Conservation (phyloP, 2,113 vertebrate species). For the Raphicerus campestris region DNA sequence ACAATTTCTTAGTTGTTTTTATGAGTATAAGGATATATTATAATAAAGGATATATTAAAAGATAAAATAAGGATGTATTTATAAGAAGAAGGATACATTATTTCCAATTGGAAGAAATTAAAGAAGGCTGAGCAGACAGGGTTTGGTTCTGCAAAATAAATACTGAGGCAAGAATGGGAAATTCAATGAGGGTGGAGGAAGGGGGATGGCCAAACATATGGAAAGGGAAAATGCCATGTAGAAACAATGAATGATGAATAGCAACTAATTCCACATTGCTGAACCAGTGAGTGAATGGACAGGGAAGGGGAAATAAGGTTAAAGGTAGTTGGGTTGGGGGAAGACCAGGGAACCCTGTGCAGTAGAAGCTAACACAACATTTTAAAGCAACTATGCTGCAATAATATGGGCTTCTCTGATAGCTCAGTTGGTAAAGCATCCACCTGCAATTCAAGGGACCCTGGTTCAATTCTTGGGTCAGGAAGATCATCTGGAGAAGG, state of each 20-base stretch:
- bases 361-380: background rate
- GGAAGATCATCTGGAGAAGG: background rate
- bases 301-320: background rate
- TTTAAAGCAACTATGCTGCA: background rate
- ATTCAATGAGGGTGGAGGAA: background rate
- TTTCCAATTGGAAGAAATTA: background rate
- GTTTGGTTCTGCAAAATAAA: background rate
- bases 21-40: background rate
- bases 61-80: background rate
- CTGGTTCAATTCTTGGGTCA: background rate
- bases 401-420: background rate
- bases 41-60: background rate
- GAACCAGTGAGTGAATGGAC: background rate
- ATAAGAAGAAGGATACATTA: background rate
- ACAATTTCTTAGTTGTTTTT: background rate
- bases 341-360: background rate
- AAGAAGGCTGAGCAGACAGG: background rate
- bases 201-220: background rate
- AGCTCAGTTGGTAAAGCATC: background rate
- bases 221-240: background rate
- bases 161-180: background rate
- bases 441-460: background rate
- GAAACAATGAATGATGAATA: background rate
- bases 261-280: background rate
- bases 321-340: background rate